Percentiles rank a stretch among this genome's conserved stretches.
phyloP scores from a whole-genome alignment of 2,113 vertebrate species.

The Phrynosoma blainvillii region DNA sequence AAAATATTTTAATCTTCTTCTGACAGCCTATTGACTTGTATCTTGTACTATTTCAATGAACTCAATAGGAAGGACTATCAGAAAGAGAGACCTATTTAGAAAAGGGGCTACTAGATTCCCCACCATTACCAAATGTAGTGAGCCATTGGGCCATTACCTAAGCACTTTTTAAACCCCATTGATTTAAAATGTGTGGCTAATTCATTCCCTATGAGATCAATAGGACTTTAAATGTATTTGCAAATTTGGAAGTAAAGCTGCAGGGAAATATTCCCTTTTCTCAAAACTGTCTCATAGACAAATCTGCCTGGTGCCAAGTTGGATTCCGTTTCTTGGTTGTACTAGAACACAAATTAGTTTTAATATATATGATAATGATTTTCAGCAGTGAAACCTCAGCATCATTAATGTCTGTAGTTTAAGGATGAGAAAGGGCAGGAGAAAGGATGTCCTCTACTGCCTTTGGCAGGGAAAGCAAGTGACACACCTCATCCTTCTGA shows the following conservation, averaged over 20 bases:
- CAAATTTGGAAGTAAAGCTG: neutral
- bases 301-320: neutral
- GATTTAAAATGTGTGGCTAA: neutral
- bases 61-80: neutral
- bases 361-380: constrained; percentile 20
- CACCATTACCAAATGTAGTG: no score
- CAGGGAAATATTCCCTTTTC: no score
- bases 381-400: neutral
- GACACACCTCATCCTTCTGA: neutral
- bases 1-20: neutral
- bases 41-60: neutral
- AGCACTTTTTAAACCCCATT: neutral
- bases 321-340: neutral
- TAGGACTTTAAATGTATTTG: neutral
- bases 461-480: neutral
- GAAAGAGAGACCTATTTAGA: neutral
- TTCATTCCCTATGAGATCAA: neutral
- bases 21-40: no score
- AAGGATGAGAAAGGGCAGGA: neutral
- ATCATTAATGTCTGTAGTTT: neutral
- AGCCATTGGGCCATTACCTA: neutral
- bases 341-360: neutral
- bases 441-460: neutral
- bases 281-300: neutral
- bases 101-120: neutral